These are phyloP conservation scores for Sisor rabdophorus DNA, from an alignment of 2,113 vertebrate species.

Conservation along the genomic window DNA sequence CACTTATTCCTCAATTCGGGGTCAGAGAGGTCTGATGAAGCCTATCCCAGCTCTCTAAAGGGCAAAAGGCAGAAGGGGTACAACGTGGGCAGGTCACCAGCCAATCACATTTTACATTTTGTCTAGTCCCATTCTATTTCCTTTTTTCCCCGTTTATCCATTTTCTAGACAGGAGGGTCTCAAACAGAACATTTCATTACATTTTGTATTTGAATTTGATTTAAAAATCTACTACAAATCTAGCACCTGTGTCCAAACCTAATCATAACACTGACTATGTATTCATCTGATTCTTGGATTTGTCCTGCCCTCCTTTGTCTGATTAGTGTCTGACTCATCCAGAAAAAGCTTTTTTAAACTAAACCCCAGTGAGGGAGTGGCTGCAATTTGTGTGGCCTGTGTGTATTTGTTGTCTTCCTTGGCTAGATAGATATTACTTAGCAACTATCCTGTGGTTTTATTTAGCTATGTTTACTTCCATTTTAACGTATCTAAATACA, in stretches of 20 bases:
- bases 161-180: no score
- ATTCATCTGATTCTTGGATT: background rate
- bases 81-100: no score
- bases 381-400: background rate
- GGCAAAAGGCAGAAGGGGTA: no score
- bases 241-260: background rate
- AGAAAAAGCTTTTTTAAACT: background rate
- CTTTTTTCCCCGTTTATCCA: no score
- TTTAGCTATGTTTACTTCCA: background rate
- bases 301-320: background rate
- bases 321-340: background rate
- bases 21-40: no score
- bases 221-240: background rate
- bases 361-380: constrained; percentile 28
- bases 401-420: constrained; percentile 6
- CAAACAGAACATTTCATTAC: no score
- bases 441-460: constrained; percentile 11
- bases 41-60: no score
- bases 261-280: background rate
- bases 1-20: no score
- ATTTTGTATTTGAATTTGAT: no score
- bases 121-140: no score
- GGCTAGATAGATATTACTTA: constrained; percentile 6
- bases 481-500: background rate
- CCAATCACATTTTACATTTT: no score